These are phyloP conservation scores for Macrosteles quadrilineatus DNA, from an alignment of 1,140 invertebrate species.

Conservation along the genomic window DNA sequence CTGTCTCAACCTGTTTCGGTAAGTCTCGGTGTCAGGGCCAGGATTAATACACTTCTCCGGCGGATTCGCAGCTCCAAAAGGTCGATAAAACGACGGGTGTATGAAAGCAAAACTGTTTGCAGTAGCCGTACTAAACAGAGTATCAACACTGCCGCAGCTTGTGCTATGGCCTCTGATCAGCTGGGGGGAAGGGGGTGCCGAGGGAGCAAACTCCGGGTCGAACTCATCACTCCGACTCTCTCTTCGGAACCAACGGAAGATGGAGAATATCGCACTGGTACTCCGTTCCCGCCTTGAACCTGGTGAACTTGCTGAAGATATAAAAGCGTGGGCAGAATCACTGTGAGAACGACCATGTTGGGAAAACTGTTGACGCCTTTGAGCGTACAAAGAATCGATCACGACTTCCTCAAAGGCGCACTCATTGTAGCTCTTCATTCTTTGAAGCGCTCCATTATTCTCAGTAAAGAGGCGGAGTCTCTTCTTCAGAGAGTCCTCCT, in stretches of 20 bases:
- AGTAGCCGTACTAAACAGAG: constrained; percentile 66
- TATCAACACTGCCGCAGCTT: constrained; percentile 59
- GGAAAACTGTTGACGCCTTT: constrained; percentile 21
- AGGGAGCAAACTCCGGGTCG: constrained; percentile 34
- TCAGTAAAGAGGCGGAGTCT: constrained; percentile 20
- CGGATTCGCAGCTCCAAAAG: constrained; percentile 48
- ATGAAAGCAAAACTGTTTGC: constrained; percentile 71
- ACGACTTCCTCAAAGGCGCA: constrained; percentile 7
- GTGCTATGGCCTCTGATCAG: constrained; percentile 43
- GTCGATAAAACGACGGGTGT: constrained; percentile 54
- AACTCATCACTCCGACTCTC: constrained; percentile 31
- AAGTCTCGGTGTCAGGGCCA: constrained; percentile 60
- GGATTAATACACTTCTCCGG: constrained; percentile 51
- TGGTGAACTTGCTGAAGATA: constrained; percentile 21
- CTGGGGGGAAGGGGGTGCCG: constrained; percentile 31
- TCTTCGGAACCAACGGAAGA: constrained; percentile 55
- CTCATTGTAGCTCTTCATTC: constrained; percentile 19
- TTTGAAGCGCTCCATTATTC: constrained; percentile 11
- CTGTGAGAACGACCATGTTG: constrained; percentile 22
- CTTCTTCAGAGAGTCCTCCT: constrained; percentile 23
- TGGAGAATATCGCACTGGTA: constrained; percentile 51
- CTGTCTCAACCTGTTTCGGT: constrained; percentile 61
- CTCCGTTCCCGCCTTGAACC: constrained; percentile 33
- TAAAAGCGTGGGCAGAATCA: constrained; percentile 15
- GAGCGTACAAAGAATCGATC: constrained; percentile 25